A percentile compares a stretch with the other conserved stretches of the same genome.
These are phyloP conservation scores for Drosophila dives DNA, from an alignment of 2,888 invertebrate species.

Conservation along the genomic window DNA sequence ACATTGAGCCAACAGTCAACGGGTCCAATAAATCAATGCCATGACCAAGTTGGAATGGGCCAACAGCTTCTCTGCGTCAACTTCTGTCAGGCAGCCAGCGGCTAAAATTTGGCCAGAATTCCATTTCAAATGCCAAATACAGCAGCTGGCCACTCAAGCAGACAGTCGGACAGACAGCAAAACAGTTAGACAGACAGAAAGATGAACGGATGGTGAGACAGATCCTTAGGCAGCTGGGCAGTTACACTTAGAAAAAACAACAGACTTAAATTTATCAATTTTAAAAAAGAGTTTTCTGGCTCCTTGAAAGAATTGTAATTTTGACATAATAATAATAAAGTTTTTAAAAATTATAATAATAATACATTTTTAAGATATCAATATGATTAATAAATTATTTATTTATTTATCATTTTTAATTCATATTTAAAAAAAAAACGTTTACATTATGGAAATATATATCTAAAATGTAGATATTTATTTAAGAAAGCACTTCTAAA, in stretches of 20 bases:
- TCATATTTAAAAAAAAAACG: background rate
- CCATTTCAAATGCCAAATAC: constrained; percentile 71
- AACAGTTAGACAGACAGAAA: constrained; percentile 17
- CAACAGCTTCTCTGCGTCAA: constrained; percentile 26
- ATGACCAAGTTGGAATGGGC: constrained; percentile 47
- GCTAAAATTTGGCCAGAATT: constrained; percentile 35
- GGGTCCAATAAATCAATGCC: constrained; percentile 76
- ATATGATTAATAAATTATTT: no score
- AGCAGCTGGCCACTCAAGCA: constrained; percentile 67
- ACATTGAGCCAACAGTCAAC: constrained; percentile 41
- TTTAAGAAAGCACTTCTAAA: background rate
- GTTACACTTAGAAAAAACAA: background rate
- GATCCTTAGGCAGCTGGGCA: no score
- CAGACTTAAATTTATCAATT: background rate
- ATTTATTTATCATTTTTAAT: background rate
- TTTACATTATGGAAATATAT: background rate
- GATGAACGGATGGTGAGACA: constrained; percentile 11
- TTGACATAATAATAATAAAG: background rate
- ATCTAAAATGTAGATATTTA: background rate
- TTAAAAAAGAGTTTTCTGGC: background rate
- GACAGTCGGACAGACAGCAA: constrained; percentile 30
- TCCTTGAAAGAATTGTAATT: background rate
- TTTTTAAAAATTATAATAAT: fast-evolving
- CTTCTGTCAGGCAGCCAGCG: background rate
- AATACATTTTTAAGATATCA: background rate